Conservation (phyloP, 92 coral and sea anemone genomes). For the Epizoanthus ramosus region DNA sequence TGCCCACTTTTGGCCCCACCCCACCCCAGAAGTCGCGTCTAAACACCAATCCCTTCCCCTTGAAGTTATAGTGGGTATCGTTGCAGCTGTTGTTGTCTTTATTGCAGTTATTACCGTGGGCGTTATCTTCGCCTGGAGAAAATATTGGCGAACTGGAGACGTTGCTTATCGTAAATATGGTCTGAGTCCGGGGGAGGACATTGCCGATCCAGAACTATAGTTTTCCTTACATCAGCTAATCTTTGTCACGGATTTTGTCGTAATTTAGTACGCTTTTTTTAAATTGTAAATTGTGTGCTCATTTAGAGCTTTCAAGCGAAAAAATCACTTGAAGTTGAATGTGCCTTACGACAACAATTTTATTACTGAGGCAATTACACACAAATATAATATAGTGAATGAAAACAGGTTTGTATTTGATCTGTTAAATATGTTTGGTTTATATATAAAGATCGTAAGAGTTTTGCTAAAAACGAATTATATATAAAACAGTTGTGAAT, state of each 20-base stretch:
- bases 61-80: slow-evolving; percentile 23
- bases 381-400: too few species aligned
- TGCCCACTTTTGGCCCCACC: slow-evolving; percentile 23
- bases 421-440: too few species aligned
- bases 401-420: too few species aligned
- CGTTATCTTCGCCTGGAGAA: slow-evolving; percentile 15
- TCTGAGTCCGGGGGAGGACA: slow-evolving; percentile 4
- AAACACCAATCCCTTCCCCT: slow-evolving; percentile 24
- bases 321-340: too few species aligned
- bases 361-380: too few species aligned
- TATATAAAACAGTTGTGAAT: too few species aligned
- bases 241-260: neutral
- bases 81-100: slow-evolving; percentile 2
- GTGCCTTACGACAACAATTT: too few species aligned
- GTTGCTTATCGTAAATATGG: slow-evolving; percentile 21
- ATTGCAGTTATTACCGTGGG: neutral
- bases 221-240: neutral
- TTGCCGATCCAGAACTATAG: slow-evolving; percentile 14
- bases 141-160: neutral
- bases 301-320: too few species aligned
- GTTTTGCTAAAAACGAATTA: too few species aligned
- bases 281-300: too few species aligned
- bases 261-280: too few species aligned
- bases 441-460: too few species aligned
- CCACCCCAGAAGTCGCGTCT: neutral